These are phyloP conservation scores for Dione vanillae DNA, from an alignment of 2,888 invertebrate genomes.

Conservation along the genomic window DNA sequence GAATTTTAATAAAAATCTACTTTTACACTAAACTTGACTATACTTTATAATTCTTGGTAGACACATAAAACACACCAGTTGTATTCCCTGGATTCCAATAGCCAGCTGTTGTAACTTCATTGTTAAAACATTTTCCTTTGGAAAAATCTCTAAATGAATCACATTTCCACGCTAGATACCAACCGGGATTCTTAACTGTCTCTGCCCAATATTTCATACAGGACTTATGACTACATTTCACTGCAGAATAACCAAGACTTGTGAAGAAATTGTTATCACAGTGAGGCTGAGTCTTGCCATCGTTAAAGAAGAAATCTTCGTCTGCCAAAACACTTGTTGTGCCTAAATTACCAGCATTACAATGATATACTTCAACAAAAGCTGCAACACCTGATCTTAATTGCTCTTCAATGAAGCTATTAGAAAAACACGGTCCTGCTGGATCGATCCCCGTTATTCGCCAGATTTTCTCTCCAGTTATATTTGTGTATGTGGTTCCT, in stretches of 20 bases:
- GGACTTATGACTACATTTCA: conserved; percentile 76
- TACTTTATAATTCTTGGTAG: conserved; percentile 65
- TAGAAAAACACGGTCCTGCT: conserved; percentile 78
- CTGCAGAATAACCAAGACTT: conserved; percentile 69
- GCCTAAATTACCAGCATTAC: conserved; percentile 83
- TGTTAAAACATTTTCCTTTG: conserved; percentile 65
- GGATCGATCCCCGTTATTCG: conserved; percentile 75
- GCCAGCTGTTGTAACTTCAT: conserved; percentile 71
- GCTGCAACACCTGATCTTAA: conserved; percentile 81
- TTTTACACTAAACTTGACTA: conserved; percentile 17
- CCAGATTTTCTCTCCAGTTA: conserved; percentile 68
- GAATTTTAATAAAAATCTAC: not conserved
- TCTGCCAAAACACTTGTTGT: conserved; percentile 81
- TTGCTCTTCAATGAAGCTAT: conserved; percentile 70
- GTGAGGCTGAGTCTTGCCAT: conserved; percentile 82
- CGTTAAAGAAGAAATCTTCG: conserved; percentile 84
- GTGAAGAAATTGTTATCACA: conserved; percentile 71
- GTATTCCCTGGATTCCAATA: conserved; percentile 75
- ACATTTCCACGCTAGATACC: conserved; percentile 70
- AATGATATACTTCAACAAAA: conserved; percentile 86
- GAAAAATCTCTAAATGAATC: conserved; percentile 65
- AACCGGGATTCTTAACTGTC: conserved; percentile 63
- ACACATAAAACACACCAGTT: conserved; percentile 73
- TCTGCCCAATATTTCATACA: conserved; percentile 69
- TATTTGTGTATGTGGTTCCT: conserved; percentile 61